Percentiles rank a stretch among this genome's conserved stretches.
Conservation (phyloP, 2,113 vertebrate genomes). For the Gadus macrocephalus region DNA sequence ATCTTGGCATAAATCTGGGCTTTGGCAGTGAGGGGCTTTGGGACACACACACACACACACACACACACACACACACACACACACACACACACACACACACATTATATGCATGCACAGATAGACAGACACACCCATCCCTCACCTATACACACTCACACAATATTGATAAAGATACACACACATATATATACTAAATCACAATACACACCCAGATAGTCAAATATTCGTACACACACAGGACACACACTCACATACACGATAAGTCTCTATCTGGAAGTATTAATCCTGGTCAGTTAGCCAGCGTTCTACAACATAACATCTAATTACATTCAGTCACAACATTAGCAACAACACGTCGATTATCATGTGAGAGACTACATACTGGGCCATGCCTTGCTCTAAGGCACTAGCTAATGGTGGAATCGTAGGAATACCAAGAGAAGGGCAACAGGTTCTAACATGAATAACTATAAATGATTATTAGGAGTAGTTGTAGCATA, state of each 20-base stretch:
- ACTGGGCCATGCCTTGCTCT: too few relatives aligned
- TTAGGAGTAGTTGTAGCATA: too few relatives aligned
- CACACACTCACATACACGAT: not conserved
- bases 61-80: constrained; percentile 7
- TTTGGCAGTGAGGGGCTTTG: constrained; percentile 52
- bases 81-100: not conserved
- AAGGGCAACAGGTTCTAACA: too few relatives aligned
- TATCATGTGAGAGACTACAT: too few relatives aligned
- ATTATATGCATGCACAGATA: not conserved
- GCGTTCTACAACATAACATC: not conserved
- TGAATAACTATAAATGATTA: too few relatives aligned
- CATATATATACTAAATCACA: too few relatives aligned
- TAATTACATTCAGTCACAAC: not conserved
- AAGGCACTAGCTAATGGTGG: too few relatives aligned
- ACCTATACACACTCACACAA: not conserved
- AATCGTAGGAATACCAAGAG: too few relatives aligned
- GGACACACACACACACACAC: not conserved
- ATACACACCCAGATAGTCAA: not conserved
- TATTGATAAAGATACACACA: not conserved
- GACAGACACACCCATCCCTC: too few relatives aligned
- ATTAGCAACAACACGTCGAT: too few relatives aligned
- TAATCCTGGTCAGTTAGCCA: not conserved
- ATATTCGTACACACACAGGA: not conserved
- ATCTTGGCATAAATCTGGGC: constrained; percentile 66
- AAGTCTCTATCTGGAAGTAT: not conserved